phyloP scores from a whole-genome alignment of 2,888 invertebrate genomes.

The Neria commutata region DNA sequence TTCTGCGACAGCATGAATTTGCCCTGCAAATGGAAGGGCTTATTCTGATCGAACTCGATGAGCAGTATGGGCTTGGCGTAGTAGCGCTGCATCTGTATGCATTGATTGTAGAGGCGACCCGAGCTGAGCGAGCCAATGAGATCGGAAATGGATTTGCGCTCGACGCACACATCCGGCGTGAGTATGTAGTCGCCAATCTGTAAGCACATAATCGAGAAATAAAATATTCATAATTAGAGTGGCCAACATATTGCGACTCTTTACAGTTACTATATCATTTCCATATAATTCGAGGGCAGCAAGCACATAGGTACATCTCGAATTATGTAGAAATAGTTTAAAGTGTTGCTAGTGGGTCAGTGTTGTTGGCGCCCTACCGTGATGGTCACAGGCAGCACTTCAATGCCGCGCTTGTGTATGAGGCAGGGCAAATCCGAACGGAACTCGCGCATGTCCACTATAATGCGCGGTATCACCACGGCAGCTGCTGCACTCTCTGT shows the following conservation, averaged over 20 bases:
- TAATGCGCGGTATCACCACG: conserved; percentile 64
- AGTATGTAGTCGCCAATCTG: conserved; percentile 97
- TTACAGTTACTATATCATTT: background rate
- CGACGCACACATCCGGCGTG: conserved; percentile 95
- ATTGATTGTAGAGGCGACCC: conserved; percentile 94
- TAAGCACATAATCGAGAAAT: conserved; percentile 29
- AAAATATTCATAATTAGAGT: background rate
- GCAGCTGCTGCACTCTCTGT: conserved; percentile 62
- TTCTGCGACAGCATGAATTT: conserved; percentile 81
- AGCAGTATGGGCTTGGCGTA: conserved; percentile 88
- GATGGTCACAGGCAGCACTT: conserved; percentile 88
- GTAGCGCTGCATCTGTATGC: conserved; percentile 89
- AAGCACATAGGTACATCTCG: background rate
- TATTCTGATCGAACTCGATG: conserved; percentile 95
- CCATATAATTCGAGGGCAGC: background rate
- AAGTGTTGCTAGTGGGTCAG: background rate
- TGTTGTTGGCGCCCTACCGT: no score
- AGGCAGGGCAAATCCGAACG: conserved; percentile 94
- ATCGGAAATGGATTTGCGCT: conserved; percentile 95
- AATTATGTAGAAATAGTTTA: background rate
- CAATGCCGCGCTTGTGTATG: conserved; percentile 90
- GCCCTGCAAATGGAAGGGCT: conserved; percentile 88
- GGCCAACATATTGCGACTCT: background rate
- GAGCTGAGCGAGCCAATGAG: conserved; percentile 93
- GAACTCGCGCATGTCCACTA: conserved; percentile 98